phyloP scores from a whole-genome alignment of 2,113 vertebrate genomes.

The Pseudorasbora parva region DNA sequence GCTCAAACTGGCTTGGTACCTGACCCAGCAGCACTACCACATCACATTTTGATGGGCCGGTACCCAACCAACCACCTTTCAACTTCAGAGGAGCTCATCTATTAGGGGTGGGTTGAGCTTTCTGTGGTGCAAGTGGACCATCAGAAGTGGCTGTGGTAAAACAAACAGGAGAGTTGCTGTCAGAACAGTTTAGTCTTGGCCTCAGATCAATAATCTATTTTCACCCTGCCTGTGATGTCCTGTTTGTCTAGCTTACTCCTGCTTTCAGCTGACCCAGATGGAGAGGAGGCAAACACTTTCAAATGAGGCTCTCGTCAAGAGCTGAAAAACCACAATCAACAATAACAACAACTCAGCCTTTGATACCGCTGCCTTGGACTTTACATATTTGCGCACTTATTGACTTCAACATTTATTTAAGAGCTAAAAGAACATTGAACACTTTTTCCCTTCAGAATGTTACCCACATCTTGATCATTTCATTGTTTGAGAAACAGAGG shows the following conservation, averaged over 20 bases:
- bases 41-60: neutral
- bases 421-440: slow-evolving; percentile 9
- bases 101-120: slow-evolving; percentile 17
- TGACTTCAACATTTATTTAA: slow-evolving; percentile 29
- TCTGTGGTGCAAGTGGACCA: neutral
- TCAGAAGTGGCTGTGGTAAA: slow-evolving; percentile 41
- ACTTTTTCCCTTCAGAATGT: neutral
- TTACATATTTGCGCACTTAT: slow-evolving; percentile 36
- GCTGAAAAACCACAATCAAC: neutral
- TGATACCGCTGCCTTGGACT: slow-evolving; percentile 14
- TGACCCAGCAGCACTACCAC: neutral
- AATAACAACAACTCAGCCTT: slow-evolving; percentile 29
- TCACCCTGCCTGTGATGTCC: slow-evolving; percentile 34
- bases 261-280: slow-evolving; percentile 49
- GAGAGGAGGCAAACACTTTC: slow-evolving; percentile 45
- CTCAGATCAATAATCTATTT: slow-evolving; percentile 59
- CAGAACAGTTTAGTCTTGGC: slow-evolving; percentile 45
- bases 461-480: neutral
- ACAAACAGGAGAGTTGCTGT: slow-evolving; percentile 47
- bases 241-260: slow-evolving; percentile 27
- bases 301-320: slow-evolving; percentile 48
- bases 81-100: neutral
- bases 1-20: neutral
- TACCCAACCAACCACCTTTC: neutral
- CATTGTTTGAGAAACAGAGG: neutral